These are phyloP conservation scores for Solea senegalensis DNA, from an alignment of 2,113 vertebrate genomes.

Conservation along the genomic window DNA sequence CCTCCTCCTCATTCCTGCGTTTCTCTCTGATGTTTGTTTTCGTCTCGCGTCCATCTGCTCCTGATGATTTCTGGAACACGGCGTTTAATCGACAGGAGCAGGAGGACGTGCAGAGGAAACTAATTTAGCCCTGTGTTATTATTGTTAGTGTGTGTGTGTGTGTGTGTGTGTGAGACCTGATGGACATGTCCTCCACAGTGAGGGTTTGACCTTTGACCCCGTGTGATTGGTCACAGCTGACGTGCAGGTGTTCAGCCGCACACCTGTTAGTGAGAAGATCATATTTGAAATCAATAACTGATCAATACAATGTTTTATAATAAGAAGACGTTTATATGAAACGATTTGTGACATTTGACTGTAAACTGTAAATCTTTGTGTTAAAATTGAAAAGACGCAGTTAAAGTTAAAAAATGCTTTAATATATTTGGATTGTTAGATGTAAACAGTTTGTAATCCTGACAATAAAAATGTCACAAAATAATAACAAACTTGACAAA, in stretches of 20 bases:
- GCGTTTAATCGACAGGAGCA: constrained; percentile 65
- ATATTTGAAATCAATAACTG: too few species aligned
- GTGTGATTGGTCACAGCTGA: constrained; percentile 38
- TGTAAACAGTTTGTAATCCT: too few species aligned
- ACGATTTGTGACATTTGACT: too few species aligned
- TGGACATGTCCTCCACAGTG: constrained; percentile 33
- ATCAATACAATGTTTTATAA: too few species aligned
- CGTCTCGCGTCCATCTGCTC: constrained; percentile 90
- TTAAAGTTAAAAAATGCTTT: too few species aligned
- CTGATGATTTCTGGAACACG: constrained; percentile 83
- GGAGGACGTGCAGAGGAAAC: constrained; percentile 73
- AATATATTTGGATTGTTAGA: too few species aligned
- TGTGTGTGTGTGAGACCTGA: background rate
- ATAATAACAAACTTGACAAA: too few species aligned
- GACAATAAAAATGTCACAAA: too few species aligned
- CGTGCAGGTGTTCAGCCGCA: constrained; percentile 59
- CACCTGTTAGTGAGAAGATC: constrained; percentile 60
- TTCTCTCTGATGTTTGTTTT: constrained; percentile 85
- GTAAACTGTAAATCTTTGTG: too few species aligned
- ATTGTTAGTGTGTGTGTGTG: too few species aligned
- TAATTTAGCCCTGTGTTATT: constrained; percentile 28
- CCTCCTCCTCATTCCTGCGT: constrained; percentile 25
- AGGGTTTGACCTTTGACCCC: constrained; percentile 54
- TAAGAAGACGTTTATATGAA: too few species aligned
- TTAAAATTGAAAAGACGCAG: too few species aligned